Conservation (phyloP, 2,113 vertebrate genomes). For the Archocentrus centrarchus region DNA sequence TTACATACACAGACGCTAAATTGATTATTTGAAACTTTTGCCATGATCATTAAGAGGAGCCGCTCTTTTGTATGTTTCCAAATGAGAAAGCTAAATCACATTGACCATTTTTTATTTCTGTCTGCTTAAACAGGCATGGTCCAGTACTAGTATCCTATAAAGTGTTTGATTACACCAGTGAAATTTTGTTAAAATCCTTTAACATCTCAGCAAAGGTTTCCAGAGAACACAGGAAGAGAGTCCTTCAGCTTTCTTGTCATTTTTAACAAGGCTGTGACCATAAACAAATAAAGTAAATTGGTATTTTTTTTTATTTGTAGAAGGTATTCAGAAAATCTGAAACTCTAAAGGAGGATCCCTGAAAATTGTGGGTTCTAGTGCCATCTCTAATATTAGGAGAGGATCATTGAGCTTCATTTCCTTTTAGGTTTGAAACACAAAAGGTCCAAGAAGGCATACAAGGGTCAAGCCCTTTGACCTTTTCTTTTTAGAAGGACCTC, state of each 20-base stretch:
- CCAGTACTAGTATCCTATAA: background rate
- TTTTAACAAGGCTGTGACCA: background rate
- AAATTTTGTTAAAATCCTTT: background rate
- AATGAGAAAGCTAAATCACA: background rate
- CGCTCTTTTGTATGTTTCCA: background rate
- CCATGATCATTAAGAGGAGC: background rate
- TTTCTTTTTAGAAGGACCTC: conserved; percentile 36
- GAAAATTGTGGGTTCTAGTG: background rate
- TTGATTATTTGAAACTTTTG: background rate
- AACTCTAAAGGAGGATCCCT: background rate
- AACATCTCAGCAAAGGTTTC: background rate
- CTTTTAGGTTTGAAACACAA: conserved; percentile 56
- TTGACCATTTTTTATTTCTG: background rate
- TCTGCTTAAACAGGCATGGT: background rate
- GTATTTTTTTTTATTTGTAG: background rate
- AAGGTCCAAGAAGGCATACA: conserved; percentile 59
- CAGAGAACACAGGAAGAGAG: background rate
- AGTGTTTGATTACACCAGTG: conserved; percentile 3
- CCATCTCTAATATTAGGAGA: background rate
- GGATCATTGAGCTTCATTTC: background rate
- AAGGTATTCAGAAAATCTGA: background rate
- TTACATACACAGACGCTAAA: background rate
- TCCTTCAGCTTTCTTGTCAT: background rate
- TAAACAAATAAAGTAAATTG: background rate
- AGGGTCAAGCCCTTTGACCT: conserved; percentile 68